Conservation (phyloP, 2,797 vertebrate genomes). For the Falco naumanni region DNA sequence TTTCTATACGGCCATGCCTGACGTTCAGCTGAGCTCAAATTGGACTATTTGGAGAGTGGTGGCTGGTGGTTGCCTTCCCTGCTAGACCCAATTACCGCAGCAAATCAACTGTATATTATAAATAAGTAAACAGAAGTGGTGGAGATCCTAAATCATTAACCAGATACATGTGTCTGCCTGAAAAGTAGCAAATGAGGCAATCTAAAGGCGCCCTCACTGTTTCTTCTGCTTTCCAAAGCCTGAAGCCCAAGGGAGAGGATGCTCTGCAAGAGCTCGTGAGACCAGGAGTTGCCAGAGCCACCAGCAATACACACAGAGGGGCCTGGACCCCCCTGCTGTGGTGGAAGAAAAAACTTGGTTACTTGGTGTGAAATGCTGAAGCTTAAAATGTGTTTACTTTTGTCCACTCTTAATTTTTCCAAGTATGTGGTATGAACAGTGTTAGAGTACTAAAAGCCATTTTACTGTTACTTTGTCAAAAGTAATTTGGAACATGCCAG, state of each 20-base stretch:
- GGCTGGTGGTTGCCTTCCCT: not conserved
- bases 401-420: not conserved
- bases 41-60: not conserved
- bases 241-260: not conserved
- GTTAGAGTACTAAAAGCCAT: not conserved
- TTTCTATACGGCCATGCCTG: not conserved
- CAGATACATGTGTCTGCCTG: not conserved
- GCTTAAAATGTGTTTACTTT: not conserved
- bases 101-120: conserved; percentile 3
- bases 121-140: not conserved
- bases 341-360: not conserved
- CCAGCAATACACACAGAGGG: not conserved
- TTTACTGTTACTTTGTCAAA: not conserved
- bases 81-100: not conserved
- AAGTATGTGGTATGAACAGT: not conserved
- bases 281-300: not conserved
- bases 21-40: not conserved
- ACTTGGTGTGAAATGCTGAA: not conserved
- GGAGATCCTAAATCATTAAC: conserved; percentile 36
- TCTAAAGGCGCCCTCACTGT: not conserved
- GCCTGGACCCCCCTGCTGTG: not conserved
- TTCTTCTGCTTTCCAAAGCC: not conserved
- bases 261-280: not conserved
- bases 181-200: conserved; percentile 24
- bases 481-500: not conserved